These are phyloP conservation scores for Kobus ellipsiprymnus DNA, from an alignment of 2,113 vertebrate species.

Conservation along the genomic window DNA sequence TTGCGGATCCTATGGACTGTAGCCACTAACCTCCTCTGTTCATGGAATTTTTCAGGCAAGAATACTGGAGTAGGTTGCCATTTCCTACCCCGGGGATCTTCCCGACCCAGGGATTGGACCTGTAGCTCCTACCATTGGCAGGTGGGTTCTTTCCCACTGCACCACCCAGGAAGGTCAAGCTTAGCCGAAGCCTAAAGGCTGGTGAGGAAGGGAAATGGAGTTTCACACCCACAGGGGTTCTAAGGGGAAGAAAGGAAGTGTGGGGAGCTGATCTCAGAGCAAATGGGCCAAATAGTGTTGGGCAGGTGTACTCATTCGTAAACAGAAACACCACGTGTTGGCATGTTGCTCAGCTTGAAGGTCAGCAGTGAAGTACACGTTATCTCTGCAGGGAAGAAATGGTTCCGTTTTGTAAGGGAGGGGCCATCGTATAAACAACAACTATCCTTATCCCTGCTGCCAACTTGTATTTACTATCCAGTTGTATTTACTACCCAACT, in stretches of 20 bases:
- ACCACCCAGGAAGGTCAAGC: not conserved
- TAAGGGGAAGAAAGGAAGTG: not conserved
- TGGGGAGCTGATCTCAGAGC: not conserved
- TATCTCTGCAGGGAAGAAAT: not conserved
- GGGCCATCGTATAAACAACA: not conserved
- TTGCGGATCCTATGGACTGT: not conserved
- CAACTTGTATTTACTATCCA: not conserved
- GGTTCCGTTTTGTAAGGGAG: not conserved
- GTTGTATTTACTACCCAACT: not conserved
- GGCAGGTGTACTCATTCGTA: not conserved
- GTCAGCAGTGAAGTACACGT: not conserved
- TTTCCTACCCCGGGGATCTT: not conserved
- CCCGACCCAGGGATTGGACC: not conserved
- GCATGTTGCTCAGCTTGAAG: not conserved
- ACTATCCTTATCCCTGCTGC: not conserved
- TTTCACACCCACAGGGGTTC: not conserved
- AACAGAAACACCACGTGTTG: not conserved
- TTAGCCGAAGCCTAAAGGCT: not conserved
- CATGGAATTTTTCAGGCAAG: not conserved
- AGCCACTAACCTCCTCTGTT: not conserved
- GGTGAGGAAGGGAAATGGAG: not conserved
- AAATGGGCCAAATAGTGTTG: not conserved
- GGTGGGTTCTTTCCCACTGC: not conserved
- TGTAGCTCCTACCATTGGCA: not conserved
- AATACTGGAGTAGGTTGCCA: not conserved